Conservation (phyloP, 2,113 vertebrate genomes). For the Porphyrio hochstetteri region DNA sequence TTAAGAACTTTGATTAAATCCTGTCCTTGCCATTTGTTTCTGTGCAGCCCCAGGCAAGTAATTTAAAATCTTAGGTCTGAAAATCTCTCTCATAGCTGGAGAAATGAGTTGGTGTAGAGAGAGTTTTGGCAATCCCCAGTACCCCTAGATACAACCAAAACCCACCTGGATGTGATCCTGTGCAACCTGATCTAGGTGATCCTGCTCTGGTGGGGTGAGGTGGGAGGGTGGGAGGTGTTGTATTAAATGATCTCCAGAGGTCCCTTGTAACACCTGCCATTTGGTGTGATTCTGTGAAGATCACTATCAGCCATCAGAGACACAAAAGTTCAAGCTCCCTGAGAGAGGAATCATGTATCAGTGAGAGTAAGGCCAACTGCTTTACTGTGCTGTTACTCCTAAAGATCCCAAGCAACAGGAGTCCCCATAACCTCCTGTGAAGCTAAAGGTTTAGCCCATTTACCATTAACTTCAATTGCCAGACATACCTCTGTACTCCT, state of each 20-base stretch:
- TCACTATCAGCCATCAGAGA: background rate
- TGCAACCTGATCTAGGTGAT: too few relatives aligned
- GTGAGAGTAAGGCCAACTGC: background rate
- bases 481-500: background rate
- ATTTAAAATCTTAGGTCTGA: background rate
- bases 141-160: background rate
- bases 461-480: background rate
- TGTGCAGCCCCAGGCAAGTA: rapidly evolving
- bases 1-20: background rate
- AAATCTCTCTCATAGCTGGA: background rate
- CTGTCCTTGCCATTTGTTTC: background rate
- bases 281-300: background rate
- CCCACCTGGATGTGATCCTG: too few relatives aligned
- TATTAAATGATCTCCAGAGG: too few relatives aligned
- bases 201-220: too few relatives aligned
- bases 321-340: background rate
- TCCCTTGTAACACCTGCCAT: too few relatives aligned
- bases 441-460: background rate
- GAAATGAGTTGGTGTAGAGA: background rate
- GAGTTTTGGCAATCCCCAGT: background rate
- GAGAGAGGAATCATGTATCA: background rate
- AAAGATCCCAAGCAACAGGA: background rate
- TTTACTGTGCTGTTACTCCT: background rate
- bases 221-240: too few relatives aligned
- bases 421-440: background rate